These are phyloP conservation scores for Hypotaenidia okinawae DNA, from an alignment of 2,797 vertebrate species.

Conservation along the genomic window DNA sequence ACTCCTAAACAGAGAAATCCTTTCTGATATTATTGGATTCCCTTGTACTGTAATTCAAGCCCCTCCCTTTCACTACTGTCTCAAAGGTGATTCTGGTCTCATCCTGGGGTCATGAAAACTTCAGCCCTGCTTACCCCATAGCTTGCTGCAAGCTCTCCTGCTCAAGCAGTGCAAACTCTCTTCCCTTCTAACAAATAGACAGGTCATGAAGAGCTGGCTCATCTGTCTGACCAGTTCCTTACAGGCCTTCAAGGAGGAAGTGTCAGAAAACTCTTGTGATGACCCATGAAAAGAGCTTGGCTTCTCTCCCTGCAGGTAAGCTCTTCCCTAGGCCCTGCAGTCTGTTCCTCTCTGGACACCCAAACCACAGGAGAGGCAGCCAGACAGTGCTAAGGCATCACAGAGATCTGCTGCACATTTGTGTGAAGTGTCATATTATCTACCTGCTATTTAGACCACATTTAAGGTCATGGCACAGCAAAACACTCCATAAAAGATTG, in stretches of 20 bases:
- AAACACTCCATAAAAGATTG: not conserved
- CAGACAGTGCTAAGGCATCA: not conserved
- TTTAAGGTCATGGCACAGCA: not conserved
- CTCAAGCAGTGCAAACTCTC: not conserved
- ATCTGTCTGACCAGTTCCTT: not conserved
- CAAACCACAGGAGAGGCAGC: not conserved
- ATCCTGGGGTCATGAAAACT: not conserved
- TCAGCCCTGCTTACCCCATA: not conserved
- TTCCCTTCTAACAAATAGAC: not conserved
- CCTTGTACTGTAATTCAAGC: not conserved
- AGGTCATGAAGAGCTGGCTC: not conserved
- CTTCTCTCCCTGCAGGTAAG: not conserved
- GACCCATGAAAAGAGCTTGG: not conserved
- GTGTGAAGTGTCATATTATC: not conserved
- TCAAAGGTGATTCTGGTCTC: not conserved
- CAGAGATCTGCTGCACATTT: not conserved
- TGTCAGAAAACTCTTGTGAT: not conserved
- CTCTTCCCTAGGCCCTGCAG: not conserved
- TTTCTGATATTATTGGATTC: not conserved
- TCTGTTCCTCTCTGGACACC: not conserved
- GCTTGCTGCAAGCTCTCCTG: not conserved
- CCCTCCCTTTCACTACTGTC: not conserved
- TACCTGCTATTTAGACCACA: not conserved
- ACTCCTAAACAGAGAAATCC: not conserved
- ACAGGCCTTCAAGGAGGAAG: not conserved